Conservation (phyloP, 92 coral and sea anemone genomes). For the Anthopleura xanthogrammica region DNA sequence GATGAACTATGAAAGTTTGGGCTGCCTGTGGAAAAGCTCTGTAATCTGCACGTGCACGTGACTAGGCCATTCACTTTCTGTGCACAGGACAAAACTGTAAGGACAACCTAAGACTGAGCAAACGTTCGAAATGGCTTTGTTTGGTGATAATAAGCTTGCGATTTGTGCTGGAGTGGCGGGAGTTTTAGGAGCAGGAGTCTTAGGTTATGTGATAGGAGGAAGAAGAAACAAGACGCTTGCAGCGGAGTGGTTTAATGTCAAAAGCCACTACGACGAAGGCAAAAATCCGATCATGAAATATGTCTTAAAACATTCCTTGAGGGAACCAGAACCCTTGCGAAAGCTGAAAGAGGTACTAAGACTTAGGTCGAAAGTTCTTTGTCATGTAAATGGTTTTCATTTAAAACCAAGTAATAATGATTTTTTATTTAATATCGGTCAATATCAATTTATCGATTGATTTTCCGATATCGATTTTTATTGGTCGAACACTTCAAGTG, state of each 20-base stretch:
- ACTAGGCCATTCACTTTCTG: not conserved
- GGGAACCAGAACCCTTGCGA: conserved; percentile 42
- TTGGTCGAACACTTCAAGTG: too few relatives aligned
- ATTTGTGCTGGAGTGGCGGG: conserved; percentile 46
- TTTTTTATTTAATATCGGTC: too few relatives aligned
- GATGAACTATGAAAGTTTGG: too few relatives aligned
- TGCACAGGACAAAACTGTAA: too few relatives aligned
- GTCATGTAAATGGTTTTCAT: too few relatives aligned
- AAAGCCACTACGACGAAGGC: conserved; percentile 19
- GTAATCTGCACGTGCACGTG: not conserved
- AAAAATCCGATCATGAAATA: conserved; percentile 33
- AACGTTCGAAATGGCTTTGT: conserved; percentile 24
- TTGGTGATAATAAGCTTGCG: conserved; percentile 31
- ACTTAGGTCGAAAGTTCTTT: too few relatives aligned
- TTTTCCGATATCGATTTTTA: too few relatives aligned
- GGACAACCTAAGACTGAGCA: too few relatives aligned
- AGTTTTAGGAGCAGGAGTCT: conserved; percentile 31
- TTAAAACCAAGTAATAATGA: too few relatives aligned
- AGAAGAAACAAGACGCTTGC: not conserved
- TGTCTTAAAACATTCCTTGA: conserved; percentile 40
- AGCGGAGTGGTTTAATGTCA: not conserved
- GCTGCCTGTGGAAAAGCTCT: not conserved
- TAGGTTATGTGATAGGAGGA: conserved; percentile 6
- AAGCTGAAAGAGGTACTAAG: conserved; percentile 51
- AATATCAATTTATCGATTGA: too few relatives aligned